Evolutionary conservation across 1,140 invertebrate species (phyloP), one percentile per base, ranked within the genome.

Genomic region (Lasaia peninsularis): DNA sequence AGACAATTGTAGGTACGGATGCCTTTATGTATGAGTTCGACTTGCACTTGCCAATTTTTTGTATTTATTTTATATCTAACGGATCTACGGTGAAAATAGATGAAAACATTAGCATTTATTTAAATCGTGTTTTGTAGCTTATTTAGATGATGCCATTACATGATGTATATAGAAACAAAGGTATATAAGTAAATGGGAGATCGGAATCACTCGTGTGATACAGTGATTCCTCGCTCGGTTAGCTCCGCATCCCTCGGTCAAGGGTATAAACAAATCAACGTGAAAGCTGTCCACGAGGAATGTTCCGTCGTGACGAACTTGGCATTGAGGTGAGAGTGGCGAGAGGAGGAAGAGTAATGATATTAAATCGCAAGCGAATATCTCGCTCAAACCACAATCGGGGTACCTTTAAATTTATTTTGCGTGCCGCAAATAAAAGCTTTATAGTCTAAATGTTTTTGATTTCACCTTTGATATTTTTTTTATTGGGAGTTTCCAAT

Each of bases 211-310:
- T 52, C 28, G 50, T 33, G 10, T 48, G 18, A 7, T 18, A 14
- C 24, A 63, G 33, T 50, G 31, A 58, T 58, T 50, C 52, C 56
- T 14, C 44, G 51, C 50, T 51, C 61, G 51, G 50, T 58, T 58
- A 28, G 24, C 21, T 57, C 35, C 50, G 49, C 53, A 31, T 34
- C 40, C 40, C 28, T 62, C 74, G 75, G 77, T 80, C 79, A 82
- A 82, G 79, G 77, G 72, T 74, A 73, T 64, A 71, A 77, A 83
- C 75, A 79, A 83, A 83, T 83, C 80, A 80, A 59, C 16, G 57
- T 69, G 69, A 82, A 65, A 82, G 77, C 70, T 51, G 34, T 24
- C 24, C 56, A 59, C 52, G 28, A 53, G 51, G 60, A 59, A 61
- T 48, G 40, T 48, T 18, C 40, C 10, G 10, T 48, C 18, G 18